These are phyloP conservation scores for Ptyas mucosa DNA, from an alignment of 2,113 vertebrate species.

Conservation along the genomic window DNA sequence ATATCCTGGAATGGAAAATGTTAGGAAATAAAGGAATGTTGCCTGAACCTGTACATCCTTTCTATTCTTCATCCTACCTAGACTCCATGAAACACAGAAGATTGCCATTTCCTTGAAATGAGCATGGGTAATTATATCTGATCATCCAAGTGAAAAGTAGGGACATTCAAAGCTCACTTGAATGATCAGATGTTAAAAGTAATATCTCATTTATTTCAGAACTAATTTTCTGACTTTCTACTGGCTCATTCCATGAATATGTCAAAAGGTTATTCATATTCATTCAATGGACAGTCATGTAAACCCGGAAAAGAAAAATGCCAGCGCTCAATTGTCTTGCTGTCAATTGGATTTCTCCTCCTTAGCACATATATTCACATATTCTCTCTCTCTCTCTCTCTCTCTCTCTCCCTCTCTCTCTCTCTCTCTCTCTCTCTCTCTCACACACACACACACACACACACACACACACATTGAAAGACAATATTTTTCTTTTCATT, in stretches of 20 bases:
- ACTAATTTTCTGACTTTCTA: not conserved
- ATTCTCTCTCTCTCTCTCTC: no score
- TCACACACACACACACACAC: no score
- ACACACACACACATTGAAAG: not conserved
- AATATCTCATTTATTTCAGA: not conserved
- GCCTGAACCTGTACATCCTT: not conserved
- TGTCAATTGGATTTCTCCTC: conserved; percentile 23
- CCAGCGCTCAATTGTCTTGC: conserved; percentile 25
- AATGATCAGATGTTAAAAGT: not conserved
- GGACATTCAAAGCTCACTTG: not conserved
- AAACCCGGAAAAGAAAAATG: conserved; percentile 9
- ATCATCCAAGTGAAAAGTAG: not conserved
- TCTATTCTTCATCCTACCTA: not conserved
- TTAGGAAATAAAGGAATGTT: not conserved
- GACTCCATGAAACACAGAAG: not conserved
- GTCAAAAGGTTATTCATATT: not conserved
- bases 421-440: no score
- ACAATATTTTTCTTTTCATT: not conserved
- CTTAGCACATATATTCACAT: not conserved
- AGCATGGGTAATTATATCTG: not conserved
- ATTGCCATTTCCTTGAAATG: not conserved
- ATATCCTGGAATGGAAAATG: not conserved
- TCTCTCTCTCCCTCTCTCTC: no score
- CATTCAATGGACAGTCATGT: not conserved
- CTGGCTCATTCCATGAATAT: not conserved